Evolutionary conservation across 2,113 vertebrate species (phyloP).

Genomic region (Anser brachyrhynchus): DNA sequence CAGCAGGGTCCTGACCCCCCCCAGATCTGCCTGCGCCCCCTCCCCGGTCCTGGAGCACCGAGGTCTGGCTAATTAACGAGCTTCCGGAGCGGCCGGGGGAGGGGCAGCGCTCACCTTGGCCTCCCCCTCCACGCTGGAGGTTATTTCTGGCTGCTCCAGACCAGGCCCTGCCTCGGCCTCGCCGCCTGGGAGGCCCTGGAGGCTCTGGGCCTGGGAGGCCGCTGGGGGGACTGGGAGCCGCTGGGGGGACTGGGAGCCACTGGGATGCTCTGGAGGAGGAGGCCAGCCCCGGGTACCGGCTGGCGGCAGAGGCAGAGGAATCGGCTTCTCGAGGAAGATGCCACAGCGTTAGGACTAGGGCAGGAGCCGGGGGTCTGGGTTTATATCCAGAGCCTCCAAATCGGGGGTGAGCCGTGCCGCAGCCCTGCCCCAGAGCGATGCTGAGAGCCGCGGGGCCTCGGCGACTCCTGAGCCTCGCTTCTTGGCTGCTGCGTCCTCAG

Average conservation of each 20-base stretch:
- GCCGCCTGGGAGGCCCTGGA: not conserved
- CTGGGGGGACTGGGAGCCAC: fast-evolving
- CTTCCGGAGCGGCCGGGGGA: not conserved
- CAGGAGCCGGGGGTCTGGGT: too few relatives aligned
- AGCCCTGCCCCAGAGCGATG: not conserved
- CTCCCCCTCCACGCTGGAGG: fast-evolving
- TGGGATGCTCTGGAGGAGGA: not conserved
- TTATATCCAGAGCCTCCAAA: not conserved
- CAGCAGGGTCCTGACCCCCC: fast-evolving
- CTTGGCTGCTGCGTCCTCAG: constrained; percentile 24
- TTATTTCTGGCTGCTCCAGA: not conserved
- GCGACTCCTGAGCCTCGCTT: not conserved
- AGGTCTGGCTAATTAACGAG: not conserved
- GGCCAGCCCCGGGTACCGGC: not conserved
- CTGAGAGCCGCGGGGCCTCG: fast-evolving
- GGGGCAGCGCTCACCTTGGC: not conserved
- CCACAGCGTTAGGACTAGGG: not conserved
- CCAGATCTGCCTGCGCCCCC: not conserved
- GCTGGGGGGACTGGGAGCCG: not conserved
- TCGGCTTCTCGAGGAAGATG: not conserved
- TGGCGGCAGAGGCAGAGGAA: not conserved
- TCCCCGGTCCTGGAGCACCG: not conserved
- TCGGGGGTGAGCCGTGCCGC: not conserved
- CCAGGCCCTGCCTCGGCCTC: not conserved
- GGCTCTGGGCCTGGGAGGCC: not conserved